A percentile compares a stretch with the other conserved stretches of the same genome.
Conservation (phyloP, 2,797 vertebrate genomes). For the Anomalospiza imberbis region DNA sequence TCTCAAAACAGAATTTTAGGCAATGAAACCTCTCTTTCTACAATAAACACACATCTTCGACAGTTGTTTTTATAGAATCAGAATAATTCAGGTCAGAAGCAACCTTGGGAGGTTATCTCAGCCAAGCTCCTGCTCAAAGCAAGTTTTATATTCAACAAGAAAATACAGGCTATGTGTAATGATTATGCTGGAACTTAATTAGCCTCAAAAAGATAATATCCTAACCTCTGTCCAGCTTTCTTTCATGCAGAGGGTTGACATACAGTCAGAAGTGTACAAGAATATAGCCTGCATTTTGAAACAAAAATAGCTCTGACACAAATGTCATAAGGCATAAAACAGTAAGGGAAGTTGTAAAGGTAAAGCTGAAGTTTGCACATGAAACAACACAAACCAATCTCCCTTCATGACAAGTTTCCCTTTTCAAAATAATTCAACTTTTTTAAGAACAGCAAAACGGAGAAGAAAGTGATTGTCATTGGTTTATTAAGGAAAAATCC, state of each 20-base stretch:
- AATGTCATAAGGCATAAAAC: conserved; percentile 39
- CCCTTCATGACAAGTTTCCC: neutral
- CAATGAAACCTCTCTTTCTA: neutral
- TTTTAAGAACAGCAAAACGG: neutral
- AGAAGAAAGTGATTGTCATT: neutral
- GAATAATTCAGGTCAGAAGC: conserved; percentile 20
- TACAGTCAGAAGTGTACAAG: neutral
- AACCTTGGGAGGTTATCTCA: conserved; percentile 11
- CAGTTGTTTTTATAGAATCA: conserved; percentile 15
- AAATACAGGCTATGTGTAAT: neutral
- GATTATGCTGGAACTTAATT: conserved; percentile 38
- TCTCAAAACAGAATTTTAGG: conserved; percentile 22
- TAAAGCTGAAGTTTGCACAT: conserved; percentile 23
- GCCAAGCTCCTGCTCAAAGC: conserved; percentile 3
- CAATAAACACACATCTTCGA: neutral
- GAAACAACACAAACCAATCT: conserved; percentile 12
- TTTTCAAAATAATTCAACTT: neutral
- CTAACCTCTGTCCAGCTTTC: conserved; percentile 29
- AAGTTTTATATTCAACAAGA: neutral
- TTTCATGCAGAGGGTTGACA: neutral
- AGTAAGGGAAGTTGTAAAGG: conserved; percentile 13
- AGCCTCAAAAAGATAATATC: conserved; percentile 8
- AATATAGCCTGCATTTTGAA: neutral
- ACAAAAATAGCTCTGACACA: conserved; percentile 24
- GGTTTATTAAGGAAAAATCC: neutral